Conservation (phyloP, 2,113 vertebrate species). For the Leptodactylus fuscus region DNA sequence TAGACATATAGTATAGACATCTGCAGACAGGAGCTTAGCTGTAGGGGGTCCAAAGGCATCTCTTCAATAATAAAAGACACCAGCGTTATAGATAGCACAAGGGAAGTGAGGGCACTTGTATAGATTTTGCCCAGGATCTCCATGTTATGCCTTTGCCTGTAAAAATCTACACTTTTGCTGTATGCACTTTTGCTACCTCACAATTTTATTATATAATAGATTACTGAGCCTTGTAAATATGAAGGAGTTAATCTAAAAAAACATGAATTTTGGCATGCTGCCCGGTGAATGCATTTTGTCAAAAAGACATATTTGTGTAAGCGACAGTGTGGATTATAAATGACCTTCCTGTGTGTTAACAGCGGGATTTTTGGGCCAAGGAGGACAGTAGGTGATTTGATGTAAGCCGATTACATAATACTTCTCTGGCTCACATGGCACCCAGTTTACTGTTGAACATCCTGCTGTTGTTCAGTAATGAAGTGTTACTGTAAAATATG, state of each 20-base stretch:
- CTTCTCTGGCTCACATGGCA: not conserved
- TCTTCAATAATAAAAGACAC: no score
- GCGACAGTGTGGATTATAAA: constrained; percentile 9
- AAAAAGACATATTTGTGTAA: not conserved
- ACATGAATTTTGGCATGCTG: not conserved
- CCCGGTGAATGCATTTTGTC: not conserved
- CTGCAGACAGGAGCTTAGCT: no score
- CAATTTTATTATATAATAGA: no score
- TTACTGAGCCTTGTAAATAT: no score
- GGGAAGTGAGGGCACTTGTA: no score
- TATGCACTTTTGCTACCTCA: no score
- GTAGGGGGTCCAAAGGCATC: no score
- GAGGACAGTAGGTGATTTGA: constrained; percentile 14
- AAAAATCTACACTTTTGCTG: no score
- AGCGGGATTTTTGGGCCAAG: not conserved
- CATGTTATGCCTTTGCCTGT: no score
- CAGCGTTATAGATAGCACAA: no score
- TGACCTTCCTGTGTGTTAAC: constrained; percentile 2
- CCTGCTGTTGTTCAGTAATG: not conserved
- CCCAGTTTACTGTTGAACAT: not conserved
- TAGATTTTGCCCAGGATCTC: no score
- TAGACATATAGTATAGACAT: no score
- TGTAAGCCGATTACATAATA: constrained; percentile 14
- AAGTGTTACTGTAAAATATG: constrained; percentile 2
- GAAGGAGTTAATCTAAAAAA: not conserved